Percentiles rank a stretch among this genome's conserved stretches.
Evolutionary conservation across 1,140 invertebrate genomes (phyloP).

Genomic region (Stegodyphus dumicola): DNA sequence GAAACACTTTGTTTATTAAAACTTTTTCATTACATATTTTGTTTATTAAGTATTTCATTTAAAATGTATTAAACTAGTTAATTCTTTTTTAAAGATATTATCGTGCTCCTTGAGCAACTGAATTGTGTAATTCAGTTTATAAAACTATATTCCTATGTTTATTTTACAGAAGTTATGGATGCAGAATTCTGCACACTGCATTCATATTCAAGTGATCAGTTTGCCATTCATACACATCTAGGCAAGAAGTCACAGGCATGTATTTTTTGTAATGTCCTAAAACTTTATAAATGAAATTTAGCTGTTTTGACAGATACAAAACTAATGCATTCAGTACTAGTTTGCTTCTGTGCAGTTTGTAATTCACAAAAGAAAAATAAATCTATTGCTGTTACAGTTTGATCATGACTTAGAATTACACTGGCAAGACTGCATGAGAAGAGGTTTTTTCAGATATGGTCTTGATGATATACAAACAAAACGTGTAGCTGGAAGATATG

Average conservation of each 20-base stretch:
- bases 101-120: too few species aligned
- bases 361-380: not conserved
- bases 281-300: not conserved
- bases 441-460: constrained; percentile 63
- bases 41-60: too few species aligned
- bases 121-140: too few species aligned
- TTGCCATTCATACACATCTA: not conserved
- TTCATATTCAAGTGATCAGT: not conserved
- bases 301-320: not conserved
- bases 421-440: constrained; percentile 61
- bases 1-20: too few species aligned
- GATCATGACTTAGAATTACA: constrained; percentile 57
- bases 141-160: too few species aligned
- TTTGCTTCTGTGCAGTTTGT: not conserved
- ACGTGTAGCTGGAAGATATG: constrained; percentile 63
- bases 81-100: too few species aligned
- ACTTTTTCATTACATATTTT: too few species aligned
- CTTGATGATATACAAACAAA: constrained; percentile 63
- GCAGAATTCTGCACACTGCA: too few species aligned
- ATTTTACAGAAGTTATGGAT: too few species aligned
- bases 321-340: not conserved
- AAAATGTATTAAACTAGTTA: too few species aligned
- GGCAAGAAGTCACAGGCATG: not conserved
- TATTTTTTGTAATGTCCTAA: not conserved
- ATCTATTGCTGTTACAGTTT: constrained; percentile 50